Evolutionary conservation across 2,797 vertebrate species (phyloP).

Genomic region (Epinephelus awoara): DNA sequence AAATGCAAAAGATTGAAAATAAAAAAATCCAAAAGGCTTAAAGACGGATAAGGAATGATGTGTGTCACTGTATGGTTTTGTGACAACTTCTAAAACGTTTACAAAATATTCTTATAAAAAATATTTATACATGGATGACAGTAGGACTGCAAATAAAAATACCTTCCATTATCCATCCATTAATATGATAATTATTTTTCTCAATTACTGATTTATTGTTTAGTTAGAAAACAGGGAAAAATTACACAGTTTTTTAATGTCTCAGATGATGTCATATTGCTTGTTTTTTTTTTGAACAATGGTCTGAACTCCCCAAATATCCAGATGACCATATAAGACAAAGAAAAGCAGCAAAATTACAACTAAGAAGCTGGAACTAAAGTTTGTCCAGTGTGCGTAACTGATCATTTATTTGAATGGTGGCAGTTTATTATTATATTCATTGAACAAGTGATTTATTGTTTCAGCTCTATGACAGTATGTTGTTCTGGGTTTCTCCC

Average conservation of each 20-base stretch:
- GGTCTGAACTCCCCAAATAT: neutral
- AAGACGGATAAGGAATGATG: too few species aligned
- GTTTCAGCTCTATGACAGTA: neutral
- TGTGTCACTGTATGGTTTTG: too few species aligned
- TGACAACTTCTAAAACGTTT: too few species aligned
- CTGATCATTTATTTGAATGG: neutral
- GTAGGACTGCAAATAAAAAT: neutral
- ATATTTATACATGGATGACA: neutral
- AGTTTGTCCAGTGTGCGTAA: neutral
- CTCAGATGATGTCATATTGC: too few species aligned
- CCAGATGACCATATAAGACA: neutral
- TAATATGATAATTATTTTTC: neutral
- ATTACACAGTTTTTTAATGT: too few species aligned
- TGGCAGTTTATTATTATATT: neutral
- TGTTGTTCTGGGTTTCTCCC: constrained; percentile 16
- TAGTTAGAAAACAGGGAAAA: neutral
- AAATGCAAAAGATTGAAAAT: neutral
- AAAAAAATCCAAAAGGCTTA: too few species aligned
- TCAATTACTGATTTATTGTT: neutral
- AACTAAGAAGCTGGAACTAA: neutral
- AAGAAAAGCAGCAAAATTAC: neutral
- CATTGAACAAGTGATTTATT: neutral
- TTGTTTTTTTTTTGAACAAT: neutral
- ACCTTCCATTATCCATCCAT: neutral
- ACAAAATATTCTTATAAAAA: too few species aligned